phyloP scores from a whole-genome alignment of 2,113 vertebrate species.

The Irena cyanogastra region DNA sequence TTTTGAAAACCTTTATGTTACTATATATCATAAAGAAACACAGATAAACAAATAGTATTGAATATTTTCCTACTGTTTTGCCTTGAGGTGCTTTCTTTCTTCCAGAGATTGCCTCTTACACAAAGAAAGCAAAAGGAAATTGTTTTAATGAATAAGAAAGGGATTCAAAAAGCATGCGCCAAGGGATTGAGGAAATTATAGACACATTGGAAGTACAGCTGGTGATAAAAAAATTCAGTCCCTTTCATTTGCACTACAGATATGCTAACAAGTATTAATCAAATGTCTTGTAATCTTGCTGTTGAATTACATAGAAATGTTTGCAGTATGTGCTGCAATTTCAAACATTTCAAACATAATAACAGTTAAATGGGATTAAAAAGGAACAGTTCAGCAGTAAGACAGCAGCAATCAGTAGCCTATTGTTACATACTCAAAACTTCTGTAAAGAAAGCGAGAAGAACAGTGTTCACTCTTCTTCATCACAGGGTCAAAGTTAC shows the following conservation, averaged over 20 bases:
- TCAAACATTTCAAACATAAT: background rate
- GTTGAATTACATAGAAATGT: background rate
- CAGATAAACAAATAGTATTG: background rate
- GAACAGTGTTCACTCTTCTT: background rate
- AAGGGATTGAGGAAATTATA: background rate
- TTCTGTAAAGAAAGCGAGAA: background rate
- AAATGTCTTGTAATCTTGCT: background rate
- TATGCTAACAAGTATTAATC: background rate
- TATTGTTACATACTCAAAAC: background rate
- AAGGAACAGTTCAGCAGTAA: background rate
- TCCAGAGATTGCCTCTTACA: background rate
- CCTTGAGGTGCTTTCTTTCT: background rate
- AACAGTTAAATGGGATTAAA: background rate
- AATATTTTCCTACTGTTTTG: background rate
- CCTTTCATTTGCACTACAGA: background rate
- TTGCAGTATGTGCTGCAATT: background rate
- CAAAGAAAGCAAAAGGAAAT: background rate
- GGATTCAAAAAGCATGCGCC: background rate
- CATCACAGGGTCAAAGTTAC: background rate
- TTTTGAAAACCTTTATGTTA: background rate
- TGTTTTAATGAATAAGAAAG: background rate
- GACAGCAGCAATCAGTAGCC: background rate
- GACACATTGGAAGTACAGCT: background rate
- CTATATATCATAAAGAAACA: background rate
- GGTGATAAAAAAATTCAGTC: background rate